Base-by-base conservation (phyloP, 2,113 vertebrate species). In the Dicrurus megarhynchus region DNA sequence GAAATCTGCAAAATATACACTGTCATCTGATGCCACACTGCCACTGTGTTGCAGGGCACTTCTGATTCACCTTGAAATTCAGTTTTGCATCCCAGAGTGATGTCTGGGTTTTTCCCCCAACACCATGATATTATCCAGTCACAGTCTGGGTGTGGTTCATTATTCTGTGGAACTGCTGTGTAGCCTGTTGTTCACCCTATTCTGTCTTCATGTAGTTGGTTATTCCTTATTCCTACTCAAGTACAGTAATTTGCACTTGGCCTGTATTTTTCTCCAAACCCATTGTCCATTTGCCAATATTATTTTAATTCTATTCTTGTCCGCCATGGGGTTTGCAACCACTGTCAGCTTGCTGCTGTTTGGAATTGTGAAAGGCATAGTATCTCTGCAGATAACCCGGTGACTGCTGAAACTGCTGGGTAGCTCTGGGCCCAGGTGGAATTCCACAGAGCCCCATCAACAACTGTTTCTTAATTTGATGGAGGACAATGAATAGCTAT, bases 391-490 rank as follows among this genome's bases (percentile, higher is more conserved):
- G 55, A 78, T 63, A 81, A 61, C n/a, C 10, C 49, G 70, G 11
- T 20, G 37, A 12, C 56, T 81, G 59, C 70, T 53, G 60, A 57
- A 74, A 27, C n/a, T 70, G 15, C 35, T 81, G 37, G 11, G 16
- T 32, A 53, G 13, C 82, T 37, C 50, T 49, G 28, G 33, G 42
- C 7, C 5, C 14, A 11, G 17, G n/a, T 60, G 32, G 21, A 73
- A 69, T 81, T 87, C 37, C 46, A 7, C 0, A 0, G 37, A 87
- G 6, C 7, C 11, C 12, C 13, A n/a, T 49, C 1, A 5, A n/a
- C 13, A 44, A 3, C 27, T 11, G 0, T 46, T 33, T 46, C 37
- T 46, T 67, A 37, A 75, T 53, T 49, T 84, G 47, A 37, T 74
- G 12, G n/a, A 65, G 13, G 39, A 53, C 13, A 64, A 30, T 35